Evolutionary conservation across 1,140 invertebrate species (phyloP).

Genomic region (Odontomachus brunneus): DNA sequence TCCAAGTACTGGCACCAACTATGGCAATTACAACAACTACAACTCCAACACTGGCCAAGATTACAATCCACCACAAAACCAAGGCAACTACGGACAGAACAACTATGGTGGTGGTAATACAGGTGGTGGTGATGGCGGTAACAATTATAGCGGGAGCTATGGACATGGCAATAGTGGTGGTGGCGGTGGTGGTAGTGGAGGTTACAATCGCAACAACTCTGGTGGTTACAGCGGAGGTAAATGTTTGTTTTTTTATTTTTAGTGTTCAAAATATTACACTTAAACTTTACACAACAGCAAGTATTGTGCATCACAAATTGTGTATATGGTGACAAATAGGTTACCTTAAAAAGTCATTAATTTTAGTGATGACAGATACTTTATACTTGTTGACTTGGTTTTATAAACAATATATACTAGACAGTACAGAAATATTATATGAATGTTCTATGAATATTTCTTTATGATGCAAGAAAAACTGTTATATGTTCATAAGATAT

Average conservation of each 20-base stretch:
- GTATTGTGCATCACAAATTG: too few relatives aligned
- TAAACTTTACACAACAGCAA: too few relatives aligned
- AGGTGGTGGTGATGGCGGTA: conserved; percentile 77
- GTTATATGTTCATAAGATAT: too few relatives aligned
- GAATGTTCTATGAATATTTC: too few relatives aligned
- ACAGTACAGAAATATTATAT: too few relatives aligned
- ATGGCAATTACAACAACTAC: conserved; percentile 77
- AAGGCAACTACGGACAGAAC: conserved; percentile 84
- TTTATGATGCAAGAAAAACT: too few relatives aligned
- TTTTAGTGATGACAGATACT: too few relatives aligned
- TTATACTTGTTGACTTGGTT: too few relatives aligned
- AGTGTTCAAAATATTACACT: background rate
- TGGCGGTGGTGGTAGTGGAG: conserved; percentile 83
- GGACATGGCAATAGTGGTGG: conserved; percentile 80
- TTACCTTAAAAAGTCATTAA: too few relatives aligned
- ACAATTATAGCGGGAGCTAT: conserved; percentile 73
- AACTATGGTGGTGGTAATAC: conserved; percentile 84
- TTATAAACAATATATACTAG: too few relatives aligned
- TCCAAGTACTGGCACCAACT: conserved; percentile 78
- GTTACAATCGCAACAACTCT: conserved; percentile 75
- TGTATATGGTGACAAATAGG: too few relatives aligned
- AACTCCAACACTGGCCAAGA: conserved; percentile 79
- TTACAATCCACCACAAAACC: conserved; percentile 77
- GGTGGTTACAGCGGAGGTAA: conserved; percentile 77
- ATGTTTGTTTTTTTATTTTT: conserved; percentile 5